Evolutionary conservation across 2,113 vertebrate genomes (phyloP), one percentile per base, ranked within the genome.

Genomic region (Atlantisia rogersi): DNA sequence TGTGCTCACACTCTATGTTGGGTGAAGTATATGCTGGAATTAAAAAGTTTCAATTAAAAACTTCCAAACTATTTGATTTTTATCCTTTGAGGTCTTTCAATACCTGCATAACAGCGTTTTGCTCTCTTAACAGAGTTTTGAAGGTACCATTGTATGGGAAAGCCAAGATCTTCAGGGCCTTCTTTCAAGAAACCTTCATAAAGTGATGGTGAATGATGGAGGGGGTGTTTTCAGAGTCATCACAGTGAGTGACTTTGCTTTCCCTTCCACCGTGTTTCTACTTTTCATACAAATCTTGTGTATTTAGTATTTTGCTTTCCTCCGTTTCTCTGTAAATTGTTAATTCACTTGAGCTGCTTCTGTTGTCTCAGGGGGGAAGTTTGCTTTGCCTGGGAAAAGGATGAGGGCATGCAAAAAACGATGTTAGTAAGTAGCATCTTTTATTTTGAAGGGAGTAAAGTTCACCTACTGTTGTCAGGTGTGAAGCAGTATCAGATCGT

Each of bases 61-160:
- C 11, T 5, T 25, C 6, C 44, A 50, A 62, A 75, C 16, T 75
- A 12, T 53, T 81, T 92, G 31, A 64, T 82, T 97, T 86, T 48
- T 11, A 12, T 52, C 31, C 50, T 88, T 63, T 58, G 10, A 82
- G 86, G 55, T 58, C 39, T 88, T 68, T 58, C 52, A 60, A 58
- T 62, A 69, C 3, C 65, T 85, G 50, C 21, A 12, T 94, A 75
- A 93, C n/a, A 42, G 58, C 26, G 9, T 63, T 94, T 69, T 67
- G 10, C 50, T 96, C 35, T 95, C 85, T 95, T 69, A 48, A 88
- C 97, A 99, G 99, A 99, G 99, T 70, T 99, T 99, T 92, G 99
- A 99, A 98, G 99, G 99, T n/a, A 99, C 98, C 4, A 98, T 99
- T 74, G 98, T 99, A 44, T 99, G 99, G 99, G 99, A 99, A 94